Conservation (phyloP, 1,140 invertebrate species). For the Trypoxylus dichotomus region DNA sequence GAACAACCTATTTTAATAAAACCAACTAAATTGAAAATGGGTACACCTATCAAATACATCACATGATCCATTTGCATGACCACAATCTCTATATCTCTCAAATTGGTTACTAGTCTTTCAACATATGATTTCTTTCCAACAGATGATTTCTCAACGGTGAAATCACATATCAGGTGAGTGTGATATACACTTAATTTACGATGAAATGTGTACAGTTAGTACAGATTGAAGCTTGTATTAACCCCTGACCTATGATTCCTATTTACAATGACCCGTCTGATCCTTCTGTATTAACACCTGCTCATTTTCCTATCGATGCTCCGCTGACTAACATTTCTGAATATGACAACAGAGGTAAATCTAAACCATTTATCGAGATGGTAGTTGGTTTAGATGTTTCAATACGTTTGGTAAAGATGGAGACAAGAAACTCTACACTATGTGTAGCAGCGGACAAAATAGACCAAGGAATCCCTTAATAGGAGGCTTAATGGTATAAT, state of each 20-base stretch:
- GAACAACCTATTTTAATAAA: too few relatives aligned
- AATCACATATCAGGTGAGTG: too few relatives aligned
- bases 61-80: too few relatives aligned
- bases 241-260: conserved; percentile 42
- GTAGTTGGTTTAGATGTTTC: conserved; percentile 38
- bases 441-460: conserved; percentile 18
- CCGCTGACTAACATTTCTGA: background rate
- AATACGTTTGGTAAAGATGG: conserved; percentile 39
- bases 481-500: background rate
- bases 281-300: conserved; percentile 41
- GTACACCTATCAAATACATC: too few relatives aligned
- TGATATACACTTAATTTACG: too few relatives aligned
- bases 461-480: background rate
- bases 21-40: too few relatives aligned
- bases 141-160: too few relatives aligned
- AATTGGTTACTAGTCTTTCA: too few relatives aligned
- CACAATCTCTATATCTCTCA: too few relatives aligned
- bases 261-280: conserved; percentile 45
- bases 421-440: conserved; percentile 35
- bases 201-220: too few relatives aligned
- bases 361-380: conserved; percentile 37
- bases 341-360: background rate
- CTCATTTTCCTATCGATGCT: conserved; percentile 28
- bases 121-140: too few relatives aligned
- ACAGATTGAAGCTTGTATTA: conserved; percentile 46